Evolutionary conservation across 2,797 vertebrate species (phyloP).

Genomic region (Ceryle rudis): DNA sequence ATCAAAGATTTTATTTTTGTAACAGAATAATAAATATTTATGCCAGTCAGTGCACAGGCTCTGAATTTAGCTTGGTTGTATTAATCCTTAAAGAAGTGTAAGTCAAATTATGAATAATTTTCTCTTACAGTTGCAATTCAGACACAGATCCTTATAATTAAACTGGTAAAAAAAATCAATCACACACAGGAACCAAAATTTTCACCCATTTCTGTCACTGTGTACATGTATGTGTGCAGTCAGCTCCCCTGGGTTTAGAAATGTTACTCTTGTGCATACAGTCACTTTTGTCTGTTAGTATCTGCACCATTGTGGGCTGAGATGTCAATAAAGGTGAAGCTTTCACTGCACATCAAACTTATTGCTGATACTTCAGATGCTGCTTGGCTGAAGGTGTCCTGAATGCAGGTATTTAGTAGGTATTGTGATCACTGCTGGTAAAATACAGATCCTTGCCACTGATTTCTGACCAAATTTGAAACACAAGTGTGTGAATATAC

Average conservation of each 20-base stretch:
- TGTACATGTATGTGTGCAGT: too few species aligned
- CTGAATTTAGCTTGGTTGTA: neutral
- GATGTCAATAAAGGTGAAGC: too few species aligned
- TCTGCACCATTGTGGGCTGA: neutral
- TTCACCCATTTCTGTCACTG: neutral
- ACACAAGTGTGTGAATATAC: neutral
- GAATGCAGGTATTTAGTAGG: neutral
- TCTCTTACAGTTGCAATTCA: neutral
- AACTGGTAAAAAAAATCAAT: neutral
- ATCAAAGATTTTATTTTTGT: neutral
- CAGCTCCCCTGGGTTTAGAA: neutral
- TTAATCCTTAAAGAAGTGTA: neutral
- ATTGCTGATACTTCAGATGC: neutral
- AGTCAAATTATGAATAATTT: neutral
- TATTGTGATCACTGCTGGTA: too few species aligned
- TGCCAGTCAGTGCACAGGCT: neutral
- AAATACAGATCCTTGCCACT: neutral
- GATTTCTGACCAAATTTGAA: neutral
- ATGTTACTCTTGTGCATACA: neutral
- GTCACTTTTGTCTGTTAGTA: neutral
- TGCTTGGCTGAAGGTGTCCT: neutral
- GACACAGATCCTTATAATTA: neutral
- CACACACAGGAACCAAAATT: neutral
- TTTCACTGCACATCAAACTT: neutral
- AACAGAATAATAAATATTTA: neutral